phyloP scores from a whole-genome alignment of 2,797 vertebrate genomes.

The Pangasius mekongensis region DNA sequence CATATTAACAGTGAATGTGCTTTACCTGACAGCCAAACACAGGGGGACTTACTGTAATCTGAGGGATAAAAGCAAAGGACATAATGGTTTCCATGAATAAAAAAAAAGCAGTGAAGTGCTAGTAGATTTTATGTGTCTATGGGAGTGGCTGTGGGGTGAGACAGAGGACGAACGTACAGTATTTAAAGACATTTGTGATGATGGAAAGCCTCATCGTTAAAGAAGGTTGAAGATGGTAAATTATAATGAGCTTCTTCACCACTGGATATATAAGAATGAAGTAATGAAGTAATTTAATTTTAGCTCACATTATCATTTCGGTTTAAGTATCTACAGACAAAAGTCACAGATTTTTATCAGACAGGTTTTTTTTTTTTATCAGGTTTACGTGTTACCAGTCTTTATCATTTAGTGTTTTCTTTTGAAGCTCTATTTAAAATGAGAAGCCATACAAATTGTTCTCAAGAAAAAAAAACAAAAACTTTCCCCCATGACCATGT shows the following conservation, averaged over 20 bases:
- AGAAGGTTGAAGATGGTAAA: not conserved
- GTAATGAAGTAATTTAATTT: not conserved
- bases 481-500: no score
- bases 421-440: not conserved
- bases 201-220: not conserved
- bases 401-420: not conserved
- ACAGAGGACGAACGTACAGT: not conserved
- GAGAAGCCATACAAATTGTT: no score
- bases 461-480: no score
- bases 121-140: constrained; percentile 1
- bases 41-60: constrained; percentile 16
- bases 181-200: not conserved
- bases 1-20: constrained; percentile 46
- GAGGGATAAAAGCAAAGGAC: constrained; percentile 32
- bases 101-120: constrained; percentile 10
- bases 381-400: not conserved
- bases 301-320: not conserved
- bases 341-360: not conserved
- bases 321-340: not conserved
- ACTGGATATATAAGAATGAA: not conserved
- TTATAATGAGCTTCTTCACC: not conserved
- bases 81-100: constrained; percentile 24
- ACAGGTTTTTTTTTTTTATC: not conserved
- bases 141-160: not conserved
- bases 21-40: constrained; percentile 45